Percentiles rank a stretch among this genome's conserved stretches.
Evolutionary conservation across 2,888 invertebrate species (phyloP).

Genomic region (Ophion obscuratus): DNA sequence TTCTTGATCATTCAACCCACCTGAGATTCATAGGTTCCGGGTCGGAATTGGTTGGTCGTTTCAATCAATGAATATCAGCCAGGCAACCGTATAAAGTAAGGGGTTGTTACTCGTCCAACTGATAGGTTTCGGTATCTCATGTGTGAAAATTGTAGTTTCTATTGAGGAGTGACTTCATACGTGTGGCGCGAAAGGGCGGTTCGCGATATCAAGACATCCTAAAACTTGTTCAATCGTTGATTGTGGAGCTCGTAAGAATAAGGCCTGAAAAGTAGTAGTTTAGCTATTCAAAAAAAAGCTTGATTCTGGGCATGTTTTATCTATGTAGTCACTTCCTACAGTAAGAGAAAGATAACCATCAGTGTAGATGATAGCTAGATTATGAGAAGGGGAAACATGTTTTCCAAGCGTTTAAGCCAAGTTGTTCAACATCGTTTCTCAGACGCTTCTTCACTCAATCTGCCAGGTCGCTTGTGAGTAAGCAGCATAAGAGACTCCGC

Average conservation of each 20-base stretch:
- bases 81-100: background rate
- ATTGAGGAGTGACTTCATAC: no score
- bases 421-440: constrained; percentile 74
- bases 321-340: no score
- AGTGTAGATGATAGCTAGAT: constrained; percentile 73
- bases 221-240: no score
- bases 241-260: no score
- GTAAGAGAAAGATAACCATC: constrained; percentile 68
- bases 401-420: constrained; percentile 81
- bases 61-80: constrained; percentile 22
- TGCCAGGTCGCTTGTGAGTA: background rate
- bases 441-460: constrained; percentile 48
- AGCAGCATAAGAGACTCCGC: constrained; percentile 22
- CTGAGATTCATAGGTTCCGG: constrained; percentile 1
- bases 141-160: no score
- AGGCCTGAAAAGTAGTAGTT: no score
- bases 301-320: no score
- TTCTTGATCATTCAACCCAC: constrained; percentile 27
- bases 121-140: no score
- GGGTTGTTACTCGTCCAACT: background rate
- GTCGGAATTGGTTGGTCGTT: constrained; percentile 15
- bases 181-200: no score
- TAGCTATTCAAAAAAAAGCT: no score
- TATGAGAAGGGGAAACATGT: constrained; percentile 73
- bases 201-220: no score